Percentiles rank a stretch among this genome's conserved stretches.
Conservation (phyloP, 2,888 invertebrate genomes). For the Melieria omissa region DNA sequence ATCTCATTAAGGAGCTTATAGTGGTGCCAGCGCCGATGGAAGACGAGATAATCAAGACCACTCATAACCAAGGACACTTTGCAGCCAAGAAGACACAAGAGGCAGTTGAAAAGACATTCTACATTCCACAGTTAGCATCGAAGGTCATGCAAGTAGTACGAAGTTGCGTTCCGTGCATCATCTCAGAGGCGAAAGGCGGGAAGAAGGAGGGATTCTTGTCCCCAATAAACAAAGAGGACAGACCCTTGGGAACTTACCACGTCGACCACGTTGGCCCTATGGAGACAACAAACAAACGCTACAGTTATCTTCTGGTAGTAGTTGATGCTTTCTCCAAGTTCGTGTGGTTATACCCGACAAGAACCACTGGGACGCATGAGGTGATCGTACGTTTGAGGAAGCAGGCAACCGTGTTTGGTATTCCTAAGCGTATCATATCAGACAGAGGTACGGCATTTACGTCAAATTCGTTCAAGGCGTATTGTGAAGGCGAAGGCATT, state of each 20-base stretch:
- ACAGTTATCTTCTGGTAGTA: slow-evolving; percentile 51
- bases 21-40: slow-evolving; percentile 56
- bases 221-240: slow-evolving; percentile 4
- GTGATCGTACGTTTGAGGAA: slow-evolving; percentile 49
- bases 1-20: slow-evolving; percentile 46
- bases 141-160: neutral
- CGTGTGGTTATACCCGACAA: slow-evolving; percentile 57
- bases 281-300: slow-evolving; percentile 51
- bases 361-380: slow-evolving; percentile 44
- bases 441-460: slow-evolving; percentile 57
- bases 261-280: slow-evolving; percentile 60
- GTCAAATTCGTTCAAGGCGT: slow-evolving; percentile 38
- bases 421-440: slow-evolving; percentile 54
- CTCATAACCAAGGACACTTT: slow-evolving; percentile 59
- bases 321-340: slow-evolving; percentile 46
- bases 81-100: slow-evolving; percentile 49
- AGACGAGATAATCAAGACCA: slow-evolving; percentile 54
- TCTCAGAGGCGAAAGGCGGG: slow-evolving; percentile 19
- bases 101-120: slow-evolving; percentile 35
- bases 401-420: slow-evolving; percentile 48
- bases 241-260: slow-evolving; percentile 49
- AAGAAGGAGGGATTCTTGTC: slow-evolving; percentile 33
- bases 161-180: slow-evolving; percentile 10
- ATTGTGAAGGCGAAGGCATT: neutral
- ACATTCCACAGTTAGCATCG: slow-evolving; percentile 22